phyloP scores from a whole-genome alignment of 2,113 vertebrate genomes.

The Sphyrna mokarran region DNA sequence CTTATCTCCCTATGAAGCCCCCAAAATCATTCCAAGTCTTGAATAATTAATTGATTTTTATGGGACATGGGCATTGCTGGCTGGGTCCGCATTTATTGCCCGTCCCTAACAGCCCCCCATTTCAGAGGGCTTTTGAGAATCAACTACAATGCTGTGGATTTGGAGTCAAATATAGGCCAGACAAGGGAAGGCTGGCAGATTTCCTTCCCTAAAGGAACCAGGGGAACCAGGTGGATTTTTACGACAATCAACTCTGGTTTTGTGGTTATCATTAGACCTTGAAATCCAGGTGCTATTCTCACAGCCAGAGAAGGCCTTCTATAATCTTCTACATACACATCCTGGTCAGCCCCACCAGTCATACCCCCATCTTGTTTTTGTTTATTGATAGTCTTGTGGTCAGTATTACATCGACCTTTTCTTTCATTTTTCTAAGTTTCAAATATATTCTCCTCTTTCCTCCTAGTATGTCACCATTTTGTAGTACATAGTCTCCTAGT shows the following conservation, averaged over 20 bases:
- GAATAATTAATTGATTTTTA: background rate
- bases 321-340: background rate
- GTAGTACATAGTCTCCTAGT: background rate
- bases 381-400: background rate
- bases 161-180: too few relatives aligned
- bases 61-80: too few relatives aligned
- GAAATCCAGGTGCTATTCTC: background rate
- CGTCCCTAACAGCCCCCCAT: too few relatives aligned
- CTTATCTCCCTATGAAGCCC: background rate
- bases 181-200: too few relatives aligned
- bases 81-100: too few relatives aligned
- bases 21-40: background rate
- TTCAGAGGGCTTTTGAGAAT: too few relatives aligned
- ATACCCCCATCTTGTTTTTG: background rate
- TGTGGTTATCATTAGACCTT: too few relatives aligned
- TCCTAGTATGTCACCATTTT: background rate
- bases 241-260: too few relatives aligned
- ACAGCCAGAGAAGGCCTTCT: background rate
- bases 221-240: too few relatives aligned
- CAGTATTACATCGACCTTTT: background rate
- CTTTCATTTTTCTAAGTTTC: background rate
- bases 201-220: too few relatives aligned
- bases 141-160: too few relatives aligned
- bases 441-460: background rate
- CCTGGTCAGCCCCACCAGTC: too few relatives aligned